Evolutionary conservation across 2,113 vertebrate genomes (phyloP), one percentile per base, ranked within the genome.

Genomic region (Tragelaphus buxtoni): DNA sequence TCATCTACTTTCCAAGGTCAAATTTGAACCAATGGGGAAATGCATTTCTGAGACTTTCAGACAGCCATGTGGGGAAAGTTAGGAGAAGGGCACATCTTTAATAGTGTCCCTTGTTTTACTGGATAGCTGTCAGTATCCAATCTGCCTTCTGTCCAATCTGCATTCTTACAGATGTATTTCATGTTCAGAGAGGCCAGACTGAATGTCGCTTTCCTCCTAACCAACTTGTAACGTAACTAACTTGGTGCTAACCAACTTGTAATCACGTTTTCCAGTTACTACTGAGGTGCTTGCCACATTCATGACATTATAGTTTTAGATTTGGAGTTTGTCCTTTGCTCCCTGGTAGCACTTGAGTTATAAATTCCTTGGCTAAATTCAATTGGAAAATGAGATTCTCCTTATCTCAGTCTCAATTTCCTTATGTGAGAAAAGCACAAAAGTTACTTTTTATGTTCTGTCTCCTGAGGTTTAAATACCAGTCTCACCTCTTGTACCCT

Each of bases 401-500:
- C 49, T 97, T 53, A 92, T 83, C 72, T 91, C 24, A 69, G 96
- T 96, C 84, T 96, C 88, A 94, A 83, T 96, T 96, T 97, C 95
- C 85, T 97, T 93, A 81, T 69, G 32, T 60, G 72, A 95, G 82
- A 96, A 39, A 97, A 95, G 72, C 97, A 98, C 79, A 84, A 92
- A 89, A 89, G 5, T 12, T 39, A 74, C 92, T 95, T 97, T 95
- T 90, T 96, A 93, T 65, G 28, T 93, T 94, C 93, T 60, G 12
- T 53, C 95, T 96, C 51, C 72, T 91, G 85, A 97, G 96, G 91
- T 85, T 98, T 95, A 98, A 98, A 97, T 96, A 58, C 79, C 89
- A 97, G 76, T 97, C 97, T 98, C 97, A 98, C 97, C 97, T 98
- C 98, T 98, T 97, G 88, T 98, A 96, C 96, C 96, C 97, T 98